These are phyloP conservation scores for Scaptomyza polygonia DNA, from an alignment of 2,888 invertebrate genomes.

Conservation along the genomic window DNA sequence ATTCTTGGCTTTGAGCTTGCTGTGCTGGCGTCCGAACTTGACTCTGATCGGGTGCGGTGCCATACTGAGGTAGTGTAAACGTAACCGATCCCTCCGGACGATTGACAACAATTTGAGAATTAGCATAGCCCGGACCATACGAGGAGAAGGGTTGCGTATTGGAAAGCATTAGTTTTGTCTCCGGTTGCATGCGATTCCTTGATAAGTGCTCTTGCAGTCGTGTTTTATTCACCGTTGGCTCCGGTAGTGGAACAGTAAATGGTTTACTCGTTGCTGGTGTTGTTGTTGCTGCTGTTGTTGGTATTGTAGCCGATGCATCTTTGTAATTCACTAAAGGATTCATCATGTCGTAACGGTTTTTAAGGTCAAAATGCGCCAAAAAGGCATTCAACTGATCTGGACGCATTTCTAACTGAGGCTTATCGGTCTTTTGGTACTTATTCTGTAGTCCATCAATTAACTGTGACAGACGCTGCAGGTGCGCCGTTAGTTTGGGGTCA, in stretches of 20 bases:
- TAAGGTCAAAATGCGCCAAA: conserved; percentile 83
- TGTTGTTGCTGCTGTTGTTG: conserved; percentile 16
- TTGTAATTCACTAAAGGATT: conserved; percentile 47
- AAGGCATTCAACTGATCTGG: conserved; percentile 84
- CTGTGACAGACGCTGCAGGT: conserved; percentile 83
- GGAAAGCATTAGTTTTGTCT: conserved; percentile 79
- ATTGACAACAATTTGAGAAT: conserved; percentile 84
- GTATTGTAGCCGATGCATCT: not conserved
- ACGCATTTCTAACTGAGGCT: conserved; percentile 73
- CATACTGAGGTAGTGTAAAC: conserved; percentile 77
- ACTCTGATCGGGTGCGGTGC: conserved; percentile 24
- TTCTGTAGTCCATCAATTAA: conserved; percentile 83
- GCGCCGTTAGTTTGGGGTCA: conserved; percentile 82
- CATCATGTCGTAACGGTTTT: conserved; percentile 78
- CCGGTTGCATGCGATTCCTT: conserved; percentile 70
- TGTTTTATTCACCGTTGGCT: conserved; percentile 52
- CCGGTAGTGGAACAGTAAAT: conserved; percentile 20
- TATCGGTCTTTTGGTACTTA: conserved; percentile 76
- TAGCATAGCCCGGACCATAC: conserved; percentile 75
- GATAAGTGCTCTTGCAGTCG: conserved; percentile 54
- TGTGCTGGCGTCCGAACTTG: conserved; percentile 18
- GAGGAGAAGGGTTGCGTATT: conserved; percentile 64
- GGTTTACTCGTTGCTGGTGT: conserved; percentile 4
- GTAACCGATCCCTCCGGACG: conserved; percentile 83
- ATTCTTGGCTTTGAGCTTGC: conserved; percentile 53